Evolutionary conservation across 2,113 vertebrate genomes (phyloP).

Genomic region (Nicator chloris): DNA sequence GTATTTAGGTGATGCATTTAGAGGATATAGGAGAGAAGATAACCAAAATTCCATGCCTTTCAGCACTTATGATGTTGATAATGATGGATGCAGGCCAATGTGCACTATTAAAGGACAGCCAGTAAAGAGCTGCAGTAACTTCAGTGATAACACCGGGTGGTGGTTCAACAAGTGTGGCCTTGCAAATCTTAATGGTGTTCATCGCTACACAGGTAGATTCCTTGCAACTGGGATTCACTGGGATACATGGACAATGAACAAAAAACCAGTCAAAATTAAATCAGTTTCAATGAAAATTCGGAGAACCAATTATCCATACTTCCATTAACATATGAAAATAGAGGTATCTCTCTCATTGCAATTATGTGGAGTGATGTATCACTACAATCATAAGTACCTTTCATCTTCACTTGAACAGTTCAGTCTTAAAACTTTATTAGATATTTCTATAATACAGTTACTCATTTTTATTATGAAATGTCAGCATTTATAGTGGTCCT

Average conservation of each 20-base stretch:
- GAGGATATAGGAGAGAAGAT: conserved; percentile 83
- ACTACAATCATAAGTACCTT: not conserved
- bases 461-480: not conserved
- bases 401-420: not conserved
- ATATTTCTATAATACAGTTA: not conserved
- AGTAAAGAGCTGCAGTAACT: conserved; percentile 84
- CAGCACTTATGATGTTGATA: conserved; percentile 88
- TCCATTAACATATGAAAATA: conserved; percentile 50
- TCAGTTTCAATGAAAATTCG: conserved; percentile 91
- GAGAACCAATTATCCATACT: conserved; percentile 74
- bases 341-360: not conserved
- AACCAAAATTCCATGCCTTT: conserved; percentile 89
- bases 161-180: conserved; percentile 90
- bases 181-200: conserved; percentile 86
- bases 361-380: not conserved
- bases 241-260: conserved; percentile 85
- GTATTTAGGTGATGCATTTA: conserved; percentile 84
- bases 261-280: conserved; percentile 79
- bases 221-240: conserved; percentile 77
- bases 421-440: not conserved
- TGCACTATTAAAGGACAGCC: conserved; percentile 74
- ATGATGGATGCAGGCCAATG: conserved; percentile 81
- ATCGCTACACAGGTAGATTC: conserved; percentile 70
- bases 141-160: conserved; percentile 83
- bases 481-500: not conserved